Percentiles rank a stretch among this genome's conserved stretches.
phyloP scores from a whole-genome alignment of 2,113 vertebrate genomes.

The Tupaia chinensis region DNA sequence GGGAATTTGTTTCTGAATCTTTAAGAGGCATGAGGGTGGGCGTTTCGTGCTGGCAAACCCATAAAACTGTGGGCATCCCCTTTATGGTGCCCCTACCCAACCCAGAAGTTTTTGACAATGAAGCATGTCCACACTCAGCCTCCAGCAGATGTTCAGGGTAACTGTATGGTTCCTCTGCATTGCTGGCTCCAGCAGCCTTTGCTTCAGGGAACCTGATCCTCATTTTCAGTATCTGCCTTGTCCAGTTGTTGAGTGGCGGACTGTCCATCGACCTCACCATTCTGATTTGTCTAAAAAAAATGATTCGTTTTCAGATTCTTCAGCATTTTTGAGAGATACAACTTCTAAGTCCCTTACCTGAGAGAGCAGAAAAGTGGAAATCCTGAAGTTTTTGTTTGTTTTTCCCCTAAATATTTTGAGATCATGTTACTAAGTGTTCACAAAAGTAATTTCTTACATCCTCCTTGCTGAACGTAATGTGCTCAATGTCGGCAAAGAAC shows the following conservation, averaged over 20 bases:
- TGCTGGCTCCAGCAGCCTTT: not conserved
- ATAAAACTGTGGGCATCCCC: not conserved
- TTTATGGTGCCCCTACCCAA: not conserved
- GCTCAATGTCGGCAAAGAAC: not conserved
- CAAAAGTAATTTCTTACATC: not conserved
- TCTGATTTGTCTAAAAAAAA: not conserved
- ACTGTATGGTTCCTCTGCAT: not conserved
- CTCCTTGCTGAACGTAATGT: not conserved
- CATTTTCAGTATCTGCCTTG: not conserved
- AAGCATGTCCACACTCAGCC: not conserved
- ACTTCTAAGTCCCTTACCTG: not conserved
- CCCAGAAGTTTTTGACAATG: not conserved
- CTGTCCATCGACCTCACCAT: not conserved
- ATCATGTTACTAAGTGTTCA: not conserved
- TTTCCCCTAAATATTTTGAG: not conserved
- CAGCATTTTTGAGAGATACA: not conserved
- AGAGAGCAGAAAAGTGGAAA: rapidly evolving
- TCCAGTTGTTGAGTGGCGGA: not conserved
- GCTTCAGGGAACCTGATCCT: not conserved
- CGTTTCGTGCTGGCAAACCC: not conserved
- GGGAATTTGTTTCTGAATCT: not conserved
- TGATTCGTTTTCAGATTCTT: not conserved
- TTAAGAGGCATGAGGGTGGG: rapidly evolving
- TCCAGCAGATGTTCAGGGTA: not conserved
- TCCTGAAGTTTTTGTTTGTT: not conserved